Conservation (phyloP, 53 echinoderm and acorn worm genomes). For the Apostichopus leukothele region DNA sequence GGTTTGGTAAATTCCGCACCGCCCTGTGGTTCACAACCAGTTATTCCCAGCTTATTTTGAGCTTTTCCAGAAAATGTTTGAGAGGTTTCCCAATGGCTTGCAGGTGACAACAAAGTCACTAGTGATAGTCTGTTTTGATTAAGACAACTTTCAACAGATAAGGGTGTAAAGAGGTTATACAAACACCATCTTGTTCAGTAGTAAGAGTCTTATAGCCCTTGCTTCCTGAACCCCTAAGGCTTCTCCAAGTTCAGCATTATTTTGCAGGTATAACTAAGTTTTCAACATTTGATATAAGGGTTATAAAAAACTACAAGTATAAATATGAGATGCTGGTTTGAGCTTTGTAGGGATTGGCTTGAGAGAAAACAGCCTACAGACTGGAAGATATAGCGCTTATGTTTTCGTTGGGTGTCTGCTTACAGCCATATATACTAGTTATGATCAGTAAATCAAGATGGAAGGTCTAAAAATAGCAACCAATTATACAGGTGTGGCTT, state of each 20-base stretch:
- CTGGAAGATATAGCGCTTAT: neutral
- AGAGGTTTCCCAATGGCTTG: neutral
- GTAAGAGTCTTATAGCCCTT: neutral
- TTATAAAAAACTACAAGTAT: neutral
- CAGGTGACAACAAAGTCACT: neutral
- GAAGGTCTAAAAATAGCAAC: neutral
- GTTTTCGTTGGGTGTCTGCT: neutral
- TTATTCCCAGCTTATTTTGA: too few species aligned
- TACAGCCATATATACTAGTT: neutral
- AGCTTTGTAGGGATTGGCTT: neutral
- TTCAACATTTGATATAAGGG: neutral
- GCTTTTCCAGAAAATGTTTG: too few species aligned
- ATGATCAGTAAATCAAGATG: neutral
- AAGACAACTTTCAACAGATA: slow-evolving; percentile 27
- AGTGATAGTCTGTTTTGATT: slow-evolving; percentile 10
- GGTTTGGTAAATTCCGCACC: too few species aligned
- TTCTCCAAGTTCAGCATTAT: neutral
- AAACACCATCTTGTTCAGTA: neutral
- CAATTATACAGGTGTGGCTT: neutral
- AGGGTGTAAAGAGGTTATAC: slow-evolving; percentile 28
- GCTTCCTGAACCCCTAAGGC: slow-evolving; percentile 23
- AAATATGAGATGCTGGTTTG: slow-evolving; percentile 12
- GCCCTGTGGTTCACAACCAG: too few species aligned
- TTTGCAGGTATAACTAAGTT: neutral
- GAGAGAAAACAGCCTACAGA: neutral